Percentiles rank a stretch among this genome's conserved stretches.
These are phyloP conservation scores for Lasiommata megera DNA, from an alignment of 2,888 invertebrate species.

Conservation along the genomic window DNA sequence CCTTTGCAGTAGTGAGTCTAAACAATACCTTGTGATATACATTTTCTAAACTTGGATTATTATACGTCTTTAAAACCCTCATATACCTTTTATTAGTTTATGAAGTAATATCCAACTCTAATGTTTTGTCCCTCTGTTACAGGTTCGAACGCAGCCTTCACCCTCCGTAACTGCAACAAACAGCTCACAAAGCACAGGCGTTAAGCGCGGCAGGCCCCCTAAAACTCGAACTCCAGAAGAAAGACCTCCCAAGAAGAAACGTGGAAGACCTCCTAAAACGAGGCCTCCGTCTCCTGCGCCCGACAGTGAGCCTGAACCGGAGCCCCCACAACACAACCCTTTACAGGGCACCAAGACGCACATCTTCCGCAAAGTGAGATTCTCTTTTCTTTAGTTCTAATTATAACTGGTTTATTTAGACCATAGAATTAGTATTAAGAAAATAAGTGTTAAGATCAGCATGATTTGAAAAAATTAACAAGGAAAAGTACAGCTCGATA, in stretches of 20 bases:
- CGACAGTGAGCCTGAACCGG: conserved; percentile 39
- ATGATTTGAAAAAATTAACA: too few species aligned
- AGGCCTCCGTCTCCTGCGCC: conserved; percentile 45
- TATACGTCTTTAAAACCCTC: too few species aligned
- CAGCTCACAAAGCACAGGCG: conserved; percentile 40
- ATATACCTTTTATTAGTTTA: too few species aligned
- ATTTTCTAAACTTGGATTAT: too few species aligned
- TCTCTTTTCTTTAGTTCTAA: not conserved
- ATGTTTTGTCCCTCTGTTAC: not conserved
- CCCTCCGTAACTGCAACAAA: conserved; percentile 36
- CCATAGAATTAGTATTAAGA: too few species aligned
- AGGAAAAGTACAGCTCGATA: too few species aligned
- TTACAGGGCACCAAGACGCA: conserved; percentile 65
- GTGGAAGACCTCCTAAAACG: conserved; percentile 67
- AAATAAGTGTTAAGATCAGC: too few species aligned
- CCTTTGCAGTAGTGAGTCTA: not conserved
- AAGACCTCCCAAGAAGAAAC: conserved; percentile 64
- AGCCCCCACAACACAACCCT: conserved; percentile 42
- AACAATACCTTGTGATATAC: too few species aligned
- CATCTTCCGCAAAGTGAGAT: conserved; percentile 64
- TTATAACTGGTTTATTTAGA: not conserved
- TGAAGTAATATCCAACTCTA: not conserved
- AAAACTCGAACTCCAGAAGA: conserved; percentile 63
- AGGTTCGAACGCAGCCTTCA: conserved; percentile 35
- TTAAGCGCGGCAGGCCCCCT: conserved; percentile 79